Evolutionary conservation across 2,113 vertebrate genomes (phyloP).

Genomic region (Coptodon bakossiorum): DNA sequence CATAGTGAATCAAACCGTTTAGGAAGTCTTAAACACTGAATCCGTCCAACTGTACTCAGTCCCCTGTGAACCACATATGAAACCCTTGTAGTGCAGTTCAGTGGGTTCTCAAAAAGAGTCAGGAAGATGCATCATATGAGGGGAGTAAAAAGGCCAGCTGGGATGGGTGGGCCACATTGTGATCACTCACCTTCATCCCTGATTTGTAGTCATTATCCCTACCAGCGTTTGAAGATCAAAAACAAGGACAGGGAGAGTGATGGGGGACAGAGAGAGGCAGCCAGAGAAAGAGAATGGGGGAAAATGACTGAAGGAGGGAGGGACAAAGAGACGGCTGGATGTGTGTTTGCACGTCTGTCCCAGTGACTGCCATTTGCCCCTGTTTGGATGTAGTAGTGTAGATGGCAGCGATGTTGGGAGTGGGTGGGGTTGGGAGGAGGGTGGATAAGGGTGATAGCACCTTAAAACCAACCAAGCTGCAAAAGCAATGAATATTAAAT

Average conservation of each 20-base stretch:
- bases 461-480: slow-evolving; percentile 77
- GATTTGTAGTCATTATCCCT: slow-evolving; percentile 83
- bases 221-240: slow-evolving; percentile 81
- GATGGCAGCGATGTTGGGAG: slow-evolving; percentile 56
- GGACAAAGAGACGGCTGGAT: slow-evolving; percentile 52
- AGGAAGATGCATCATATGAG: slow-evolving; percentile 68
- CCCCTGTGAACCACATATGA: slow-evolving; percentile 28
- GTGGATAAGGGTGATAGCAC: slow-evolving; percentile 70
- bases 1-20: not conserved
- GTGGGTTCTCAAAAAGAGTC: slow-evolving; percentile 59
- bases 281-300: slow-evolving; percentile 53
- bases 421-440: slow-evolving; percentile 63
- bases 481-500: slow-evolving; percentile 81
- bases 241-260: slow-evolving; percentile 75
- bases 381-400: slow-evolving; percentile 53
- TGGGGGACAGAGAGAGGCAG: slow-evolving; percentile 66
- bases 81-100: slow-evolving; percentile 53
- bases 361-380: slow-evolving; percentile 55
- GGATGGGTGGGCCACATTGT: slow-evolving; percentile 75
- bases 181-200: slow-evolving; percentile 83
- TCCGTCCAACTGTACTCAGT: slow-evolving; percentile 5
- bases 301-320: slow-evolving; percentile 53
- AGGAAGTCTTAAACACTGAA: not conserved
- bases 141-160: slow-evolving; percentile 75
- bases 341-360: slow-evolving; percentile 36